Percentiles rank a stretch among this genome's conserved stretches.
These are phyloP conservation scores for Ischnura elegans DNA, from an alignment of 2,888 invertebrate genomes.

Conservation along the genomic window DNA sequence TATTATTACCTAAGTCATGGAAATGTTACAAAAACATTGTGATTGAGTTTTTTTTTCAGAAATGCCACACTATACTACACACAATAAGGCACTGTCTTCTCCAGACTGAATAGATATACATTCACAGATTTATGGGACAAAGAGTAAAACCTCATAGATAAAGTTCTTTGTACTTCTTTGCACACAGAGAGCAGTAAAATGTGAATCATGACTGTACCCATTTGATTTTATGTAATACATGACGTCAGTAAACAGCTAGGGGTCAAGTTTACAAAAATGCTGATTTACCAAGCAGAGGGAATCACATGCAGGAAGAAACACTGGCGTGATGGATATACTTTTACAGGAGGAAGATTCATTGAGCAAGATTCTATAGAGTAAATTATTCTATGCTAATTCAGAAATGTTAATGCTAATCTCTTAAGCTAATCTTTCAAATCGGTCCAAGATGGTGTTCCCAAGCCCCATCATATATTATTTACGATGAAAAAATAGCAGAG, in stretches of 20 bases:
- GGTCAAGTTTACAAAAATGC: neutral
- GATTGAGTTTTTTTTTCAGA: neutral
- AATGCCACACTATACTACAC: neutral
- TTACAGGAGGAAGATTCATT: neutral
- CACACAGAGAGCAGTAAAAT: neutral
- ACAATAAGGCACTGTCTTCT: constrained; percentile 17
- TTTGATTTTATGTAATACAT: neutral
- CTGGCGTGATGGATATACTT: neutral
- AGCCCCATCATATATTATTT: too few species aligned
- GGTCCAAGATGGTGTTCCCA: too few species aligned
- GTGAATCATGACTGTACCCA: neutral
- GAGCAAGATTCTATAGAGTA: neutral
- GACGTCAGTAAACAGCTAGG: neutral
- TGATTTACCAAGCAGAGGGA: neutral
- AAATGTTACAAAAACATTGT: neutral
- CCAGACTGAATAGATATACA: neutral
- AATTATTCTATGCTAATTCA: neutral
- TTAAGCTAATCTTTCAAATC: neutral
- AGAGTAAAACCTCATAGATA: neutral
- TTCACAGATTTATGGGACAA: neutral
- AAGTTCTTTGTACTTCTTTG: neutral
- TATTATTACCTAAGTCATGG: neutral
- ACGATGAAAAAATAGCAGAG: too few species aligned
- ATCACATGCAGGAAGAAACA: neutral
- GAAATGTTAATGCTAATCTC: too few species aligned